These are phyloP conservation scores for Phenganax marumi DNA, from an alignment of 92 coral and sea anemone species.

Conservation along the genomic window DNA sequence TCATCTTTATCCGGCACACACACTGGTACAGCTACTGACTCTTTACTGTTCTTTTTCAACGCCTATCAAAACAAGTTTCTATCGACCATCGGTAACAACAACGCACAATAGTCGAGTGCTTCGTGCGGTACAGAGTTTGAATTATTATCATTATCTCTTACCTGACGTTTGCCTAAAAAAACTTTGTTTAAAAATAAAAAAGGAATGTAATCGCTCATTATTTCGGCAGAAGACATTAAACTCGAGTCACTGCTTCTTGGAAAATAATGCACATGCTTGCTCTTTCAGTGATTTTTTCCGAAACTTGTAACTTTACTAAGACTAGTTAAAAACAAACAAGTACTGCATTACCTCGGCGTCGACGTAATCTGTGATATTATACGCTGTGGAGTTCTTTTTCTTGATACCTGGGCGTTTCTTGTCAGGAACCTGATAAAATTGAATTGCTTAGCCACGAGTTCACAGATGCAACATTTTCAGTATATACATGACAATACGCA, in stretches of 20 bases:
- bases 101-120: not conserved
- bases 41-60: conserved; percentile 5
- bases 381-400: conserved; percentile 11
- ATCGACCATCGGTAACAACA: not conserved
- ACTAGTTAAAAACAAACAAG: not conserved
- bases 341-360: conserved; percentile 24
- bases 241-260: not conserved
- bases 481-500: too few relatives aligned
- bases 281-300: not conserved
- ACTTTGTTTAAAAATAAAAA: not conserved
- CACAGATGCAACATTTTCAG: not conserved
- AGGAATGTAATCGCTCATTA: too few relatives aligned
- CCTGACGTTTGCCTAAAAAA: not conserved
- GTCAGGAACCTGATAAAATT: conserved; percentile 16
- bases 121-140: too few relatives aligned
- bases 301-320: not conserved
- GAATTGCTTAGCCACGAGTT: not conserved
- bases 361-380: conserved; percentile 37
- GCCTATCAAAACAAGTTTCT: conserved; percentile 2
- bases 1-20: not conserved
- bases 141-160: too few relatives aligned
- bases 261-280: not conserved
- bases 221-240: too few relatives aligned
- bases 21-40: not conserved
- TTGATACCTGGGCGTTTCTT: conserved; percentile 5